Conservation (phyloP, 2,888 invertebrate species). For the Mechanitis mazaeus region DNA sequence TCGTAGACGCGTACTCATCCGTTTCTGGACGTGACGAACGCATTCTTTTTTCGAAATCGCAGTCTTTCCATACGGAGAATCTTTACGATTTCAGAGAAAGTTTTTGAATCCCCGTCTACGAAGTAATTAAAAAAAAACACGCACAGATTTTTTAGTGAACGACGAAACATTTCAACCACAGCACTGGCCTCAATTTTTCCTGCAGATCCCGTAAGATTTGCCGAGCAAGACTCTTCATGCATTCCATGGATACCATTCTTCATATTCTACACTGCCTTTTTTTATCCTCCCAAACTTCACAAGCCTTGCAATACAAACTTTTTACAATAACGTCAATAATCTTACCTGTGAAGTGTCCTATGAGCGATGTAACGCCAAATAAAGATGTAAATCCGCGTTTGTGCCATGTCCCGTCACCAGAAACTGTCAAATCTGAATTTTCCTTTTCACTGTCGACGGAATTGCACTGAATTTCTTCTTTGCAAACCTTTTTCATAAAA, state of each 20-base stretch:
- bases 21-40: too few relatives aligned
- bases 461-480: constrained; percentile 5
- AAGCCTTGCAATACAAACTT: constrained; percentile 10
- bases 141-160: constrained; percentile 23
- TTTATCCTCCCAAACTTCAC: constrained; percentile 14
- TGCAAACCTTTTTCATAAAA: constrained; percentile 5
- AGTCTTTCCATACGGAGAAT: too few relatives aligned
- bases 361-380: constrained; percentile 30
- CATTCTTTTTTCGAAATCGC: neutral
- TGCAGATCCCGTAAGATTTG: constrained; percentile 7
- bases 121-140: constrained; percentile 24
- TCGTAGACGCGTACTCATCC: too few relatives aligned
- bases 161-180: constrained; percentile 29
- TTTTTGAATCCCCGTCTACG: constrained; percentile 7
- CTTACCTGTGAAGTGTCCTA: constrained; percentile 30
- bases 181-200: constrained; percentile 13
- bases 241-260: constrained; percentile 17
- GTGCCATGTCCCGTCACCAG: constrained; percentile 33
- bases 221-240: constrained; percentile 5
- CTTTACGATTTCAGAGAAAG: too few relatives aligned
- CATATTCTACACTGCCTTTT: constrained; percentile 3
- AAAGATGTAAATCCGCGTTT: constrained; percentile 33
- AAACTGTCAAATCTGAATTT: constrained; percentile 30
- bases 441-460: constrained; percentile 26
- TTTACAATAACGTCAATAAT: constrained; percentile 17